Evolutionary conservation across 2,113 vertebrate genomes (phyloP), one percentile per base, ranked within the genome.

Genomic region (Sigmodon hispidus): DNA sequence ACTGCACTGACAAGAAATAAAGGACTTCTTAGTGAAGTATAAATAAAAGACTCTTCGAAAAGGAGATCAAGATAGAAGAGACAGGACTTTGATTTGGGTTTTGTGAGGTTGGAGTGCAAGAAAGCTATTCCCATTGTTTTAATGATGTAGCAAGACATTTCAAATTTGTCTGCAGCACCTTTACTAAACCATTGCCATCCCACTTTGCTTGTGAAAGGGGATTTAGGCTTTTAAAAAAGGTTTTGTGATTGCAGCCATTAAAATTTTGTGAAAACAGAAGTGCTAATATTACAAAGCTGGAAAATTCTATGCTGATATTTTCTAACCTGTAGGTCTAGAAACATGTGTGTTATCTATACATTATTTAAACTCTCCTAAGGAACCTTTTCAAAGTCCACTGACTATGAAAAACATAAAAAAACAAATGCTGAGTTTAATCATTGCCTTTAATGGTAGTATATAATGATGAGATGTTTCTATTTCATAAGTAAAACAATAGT

Each of bases 1-100:
- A 91, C 84, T 95, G 48, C 26, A 85, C 72, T 95, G 96, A 96
- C 96, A 91, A 97, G 80, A 92, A 96, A 94, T 48, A 69, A 96
- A 96, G 52, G 80, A 92, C 72, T 91, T 96, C 97, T 89, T 43
- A 94, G 57, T 13, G 34, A 97, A 96, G 52, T 94, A 2, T 80
- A 94, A 96, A 94, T 81, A 92, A 65, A 96, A 88, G 13, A n/a
- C 93, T 52, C 92, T 96, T 92, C 70, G 48, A 94, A 91, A 90
- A 17, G 31, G 26, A 6, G 77, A 22, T 57, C 73, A 10, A 87
- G 11, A 77, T 67, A 70, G 90, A 90, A 96, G 61, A 95, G 70
- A 36, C 52, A 96, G 96, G 95, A 69, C 34, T 90, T 94, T 94
- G 89, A 88, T 96, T 96, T 90, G 81, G n/a, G 3, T 76, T 93